Conservation (phyloP, 1,140 invertebrate species). For the Bombyx mori region ASM3026992v2 NC_085123.1:5491001-5491500, state of each 20-base stretch:
- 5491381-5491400: slow-evolving; percentile 62
- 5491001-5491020: slow-evolving; percentile 6
- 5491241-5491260: slow-evolving; percentile 29
- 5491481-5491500: neutral
- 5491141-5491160: slow-evolving; percentile 80
- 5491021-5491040: slow-evolving; percentile 7
- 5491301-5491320: slow-evolving; percentile 60
- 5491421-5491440: too few relatives aligned
- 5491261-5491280: slow-evolving; percentile 55
- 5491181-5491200: slow-evolving; percentile 83
- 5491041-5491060: slow-evolving; percentile 1
- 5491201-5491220: slow-evolving; percentile 63
- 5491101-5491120: slow-evolving; percentile 84
- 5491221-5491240: neutral
- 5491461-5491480: neutral
- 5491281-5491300: slow-evolving; percentile 57
- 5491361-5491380: slow-evolving; percentile 55
- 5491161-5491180: slow-evolving; percentile 81
- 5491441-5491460: neutral
- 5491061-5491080: slow-evolving; percentile 63
- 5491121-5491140: slow-evolving; percentile 84
- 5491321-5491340: slow-evolving; percentile 59
- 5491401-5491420: slow-evolving; percentile 27
- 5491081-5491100: slow-evolving; percentile 74
- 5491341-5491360: slow-evolving; percentile 54